phyloP scores from a whole-genome alignment of 2,888 invertebrate species.

The Phorcus lineatus region DNA sequence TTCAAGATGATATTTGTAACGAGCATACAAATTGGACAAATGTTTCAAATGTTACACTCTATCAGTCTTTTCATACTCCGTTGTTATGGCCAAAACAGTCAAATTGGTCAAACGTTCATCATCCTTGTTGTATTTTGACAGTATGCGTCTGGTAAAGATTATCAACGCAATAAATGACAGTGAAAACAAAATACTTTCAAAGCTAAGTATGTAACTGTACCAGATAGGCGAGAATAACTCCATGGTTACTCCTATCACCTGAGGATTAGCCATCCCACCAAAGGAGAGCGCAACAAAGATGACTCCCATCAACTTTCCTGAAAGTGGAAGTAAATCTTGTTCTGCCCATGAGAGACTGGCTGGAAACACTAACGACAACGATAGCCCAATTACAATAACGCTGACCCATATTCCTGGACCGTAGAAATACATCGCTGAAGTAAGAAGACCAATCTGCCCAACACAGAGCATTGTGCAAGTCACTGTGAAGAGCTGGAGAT shows the following conservation, averaged over 20 bases:
- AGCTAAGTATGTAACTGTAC: slow-evolving; percentile 43
- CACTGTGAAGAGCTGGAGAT: slow-evolving; percentile 31
- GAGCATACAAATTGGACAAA: no score
- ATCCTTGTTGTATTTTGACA: not conserved
- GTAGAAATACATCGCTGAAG: slow-evolving; percentile 30
- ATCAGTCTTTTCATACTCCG: no score
- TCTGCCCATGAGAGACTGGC: slow-evolving; percentile 53
- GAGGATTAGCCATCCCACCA: slow-evolving; percentile 46
- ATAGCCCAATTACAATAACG: slow-evolving; percentile 44
- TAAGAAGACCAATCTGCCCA: slow-evolving; percentile 26
- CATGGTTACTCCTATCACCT: slow-evolving; percentile 49
- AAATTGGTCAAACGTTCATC: no score
- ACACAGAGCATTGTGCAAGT: slow-evolving; percentile 23
- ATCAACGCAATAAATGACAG: not conserved
- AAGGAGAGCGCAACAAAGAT: slow-evolving; percentile 44
- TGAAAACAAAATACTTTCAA: slow-evolving; percentile 23
- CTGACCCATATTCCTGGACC: slow-evolving; percentile 43
- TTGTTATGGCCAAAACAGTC: no score
- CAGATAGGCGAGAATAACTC: slow-evolving; percentile 43
- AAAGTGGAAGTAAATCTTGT: slow-evolving; percentile 45
- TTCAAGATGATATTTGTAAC: no score
- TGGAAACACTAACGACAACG: slow-evolving; percentile 50
- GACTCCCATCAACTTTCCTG: slow-evolving; percentile 46
- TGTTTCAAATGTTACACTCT: no score
- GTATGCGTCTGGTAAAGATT: not conserved